Evolutionary conservation across 2,888 invertebrate genomes (phyloP).

Genomic region (Epiblema foenella): DNA sequence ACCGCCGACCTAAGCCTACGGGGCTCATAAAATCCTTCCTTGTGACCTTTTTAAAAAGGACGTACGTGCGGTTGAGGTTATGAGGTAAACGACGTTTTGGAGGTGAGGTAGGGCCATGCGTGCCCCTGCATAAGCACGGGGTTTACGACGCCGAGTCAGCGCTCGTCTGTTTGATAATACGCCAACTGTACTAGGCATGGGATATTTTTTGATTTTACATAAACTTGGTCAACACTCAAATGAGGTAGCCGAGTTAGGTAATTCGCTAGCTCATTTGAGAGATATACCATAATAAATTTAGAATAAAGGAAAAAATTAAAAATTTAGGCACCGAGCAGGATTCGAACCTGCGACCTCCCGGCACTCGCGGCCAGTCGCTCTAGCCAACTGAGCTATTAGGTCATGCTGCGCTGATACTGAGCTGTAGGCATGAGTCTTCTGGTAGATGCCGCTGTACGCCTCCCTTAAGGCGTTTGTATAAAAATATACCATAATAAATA

Average conservation of each 20-base stretch:
- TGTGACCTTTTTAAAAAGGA: background rate
- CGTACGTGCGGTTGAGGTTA: background rate
- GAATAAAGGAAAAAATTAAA: too few relatives aligned
- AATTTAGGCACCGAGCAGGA: too few relatives aligned
- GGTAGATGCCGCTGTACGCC: too few relatives aligned
- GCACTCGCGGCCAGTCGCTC: too few relatives aligned
- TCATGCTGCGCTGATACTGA: too few relatives aligned
- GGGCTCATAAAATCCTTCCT: constrained; percentile 12
- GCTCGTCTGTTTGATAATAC: constrained; percentile 38
- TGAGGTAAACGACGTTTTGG: constrained; percentile 4
- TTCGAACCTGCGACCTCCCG: too few relatives aligned
- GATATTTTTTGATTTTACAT: background rate
- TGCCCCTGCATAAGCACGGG: constrained; percentile 38
- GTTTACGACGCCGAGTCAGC: constrained; percentile 40
- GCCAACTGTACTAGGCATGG: constrained; percentile 24
- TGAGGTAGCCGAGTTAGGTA: background rate
- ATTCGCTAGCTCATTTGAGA: too few relatives aligned
- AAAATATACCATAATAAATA: too few relatives aligned
- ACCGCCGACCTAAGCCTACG: constrained; percentile 25
- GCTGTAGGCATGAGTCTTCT: too few relatives aligned
- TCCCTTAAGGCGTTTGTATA: too few relatives aligned
- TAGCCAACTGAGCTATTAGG: too few relatives aligned
- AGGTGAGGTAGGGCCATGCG: constrained; percentile 17
- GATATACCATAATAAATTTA: too few relatives aligned
- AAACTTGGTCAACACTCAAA: background rate